A percentile compares a stretch with the other conserved stretches of the same genome.
phyloP scores from a whole-genome alignment of 2,797 vertebrate species.

The Clarias fuscus region DNA sequence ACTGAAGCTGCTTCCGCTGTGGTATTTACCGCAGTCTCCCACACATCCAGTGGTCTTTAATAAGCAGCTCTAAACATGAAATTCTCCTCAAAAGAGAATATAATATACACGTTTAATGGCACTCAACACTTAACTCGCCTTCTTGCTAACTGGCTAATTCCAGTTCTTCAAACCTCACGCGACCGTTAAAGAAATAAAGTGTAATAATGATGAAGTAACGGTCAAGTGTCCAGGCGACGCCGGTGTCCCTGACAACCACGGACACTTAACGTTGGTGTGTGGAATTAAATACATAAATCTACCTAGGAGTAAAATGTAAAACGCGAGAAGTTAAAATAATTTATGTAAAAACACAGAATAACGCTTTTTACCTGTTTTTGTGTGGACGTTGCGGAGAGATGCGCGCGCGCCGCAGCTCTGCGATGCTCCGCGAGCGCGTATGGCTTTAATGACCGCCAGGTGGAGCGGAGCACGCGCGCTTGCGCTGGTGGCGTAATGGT shows the following conservation, averaged over 20 bases:
- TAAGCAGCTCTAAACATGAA: not conserved
- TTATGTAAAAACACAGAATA: not conserved
- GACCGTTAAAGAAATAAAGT: slow-evolving; percentile 44
- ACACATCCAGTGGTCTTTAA: not conserved
- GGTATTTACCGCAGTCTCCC: slow-evolving; percentile 2
- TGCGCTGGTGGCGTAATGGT: slow-evolving; percentile 61
- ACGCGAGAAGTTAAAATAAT: not conserved
- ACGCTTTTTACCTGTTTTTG: slow-evolving; percentile 69
- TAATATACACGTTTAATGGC: not conserved
- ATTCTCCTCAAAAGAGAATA: too few species aligned
- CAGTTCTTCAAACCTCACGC: slow-evolving; percentile 2
- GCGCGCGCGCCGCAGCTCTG: slow-evolving; percentile 56
- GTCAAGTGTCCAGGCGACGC: slow-evolving; percentile 19
- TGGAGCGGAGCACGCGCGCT: slow-evolving; percentile 62
- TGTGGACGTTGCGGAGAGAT: slow-evolving; percentile 40
- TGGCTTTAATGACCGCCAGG: slow-evolving; percentile 62
- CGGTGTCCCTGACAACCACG: not conserved
- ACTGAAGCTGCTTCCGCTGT: not conserved
- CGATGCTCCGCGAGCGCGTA: slow-evolving; percentile 59
- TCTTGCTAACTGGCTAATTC: not conserved
- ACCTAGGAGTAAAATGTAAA: not conserved
- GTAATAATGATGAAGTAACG: slow-evolving; percentile 31
- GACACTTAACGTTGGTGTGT: not conserved
- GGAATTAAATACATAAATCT: not conserved
- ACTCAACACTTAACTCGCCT: too few species aligned